Base-by-base conservation (phyloP, 2,888 invertebrate species). In the Diplolepis rosae region DNA sequence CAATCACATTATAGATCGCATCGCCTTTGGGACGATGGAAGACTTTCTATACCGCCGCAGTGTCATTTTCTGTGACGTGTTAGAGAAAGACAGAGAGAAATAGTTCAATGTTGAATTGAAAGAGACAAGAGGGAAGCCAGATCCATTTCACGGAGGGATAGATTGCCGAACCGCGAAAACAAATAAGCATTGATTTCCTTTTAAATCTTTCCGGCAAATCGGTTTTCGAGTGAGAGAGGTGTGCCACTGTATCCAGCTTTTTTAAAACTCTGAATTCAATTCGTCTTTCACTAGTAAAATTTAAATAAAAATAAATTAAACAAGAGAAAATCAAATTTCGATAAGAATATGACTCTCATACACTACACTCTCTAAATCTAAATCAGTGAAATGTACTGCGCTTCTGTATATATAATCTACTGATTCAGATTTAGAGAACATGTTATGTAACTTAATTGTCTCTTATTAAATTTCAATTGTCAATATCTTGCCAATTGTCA, bases 81-180 rank as follows among this genome's bases (percentile, higher is more conserved):
- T 69, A 61, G 70, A 68, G 65, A 52, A 71, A 35, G 68, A 69
- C 65, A 65, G 71, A 68, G 50, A 73, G 70, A 68, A 69, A 70
- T 32, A 51, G 32, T 32, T 48, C 6, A 56, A 18, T 11, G 18
- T 50, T 6, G 15, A 68, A 68, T 71, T 69, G 72, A 73, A 72
- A 74, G 68, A 66, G 72, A 74, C 61, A 51, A 73, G 70, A 42
- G 61, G 69, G 73, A 69, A 66, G 71, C 52, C 74, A 80, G 81
- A 83, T 82, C 82, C 80, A 83, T 83, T 84, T 85, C 84, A 82
- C 81, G 83, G 80, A 78, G 82, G 82, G 81, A 83, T 80, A 81
- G 80, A 74, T 82, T 79, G 73, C 76, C 78, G 82, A 78, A 81
- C 80, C 82, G 80, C 79, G 79, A 84, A 82, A 84, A 83, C 81